Conservation (phyloP, 2,888 invertebrate genomes). For the Agrilus biguttatus region DNA sequence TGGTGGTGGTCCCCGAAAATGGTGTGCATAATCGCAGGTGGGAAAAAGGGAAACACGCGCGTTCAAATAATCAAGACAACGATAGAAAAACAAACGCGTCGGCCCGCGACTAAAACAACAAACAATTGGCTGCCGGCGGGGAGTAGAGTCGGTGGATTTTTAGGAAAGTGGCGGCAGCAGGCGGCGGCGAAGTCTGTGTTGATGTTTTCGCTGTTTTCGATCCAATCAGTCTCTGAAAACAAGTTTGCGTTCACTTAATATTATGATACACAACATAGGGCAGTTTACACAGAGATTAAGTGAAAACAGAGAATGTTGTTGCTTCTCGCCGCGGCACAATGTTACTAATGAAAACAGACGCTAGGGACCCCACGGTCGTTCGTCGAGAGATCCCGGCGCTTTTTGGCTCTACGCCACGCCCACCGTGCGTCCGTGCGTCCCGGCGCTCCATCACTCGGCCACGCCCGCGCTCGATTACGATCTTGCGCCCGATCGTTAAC, state of each 20-base stretch:
- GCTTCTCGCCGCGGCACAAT: slow-evolving; percentile 35
- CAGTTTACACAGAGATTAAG: slow-evolving; percentile 62
- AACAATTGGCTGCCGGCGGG: slow-evolving; percentile 17
- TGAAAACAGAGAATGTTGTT: slow-evolving; percentile 40
- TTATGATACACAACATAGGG: slow-evolving; percentile 72
- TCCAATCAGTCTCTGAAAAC: slow-evolving; percentile 39
- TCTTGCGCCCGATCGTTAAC: slow-evolving; percentile 7
- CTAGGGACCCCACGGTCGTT: slow-evolving; percentile 23
- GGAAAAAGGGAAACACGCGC: slow-evolving; percentile 6
- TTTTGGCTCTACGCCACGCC: slow-evolving; percentile 9
- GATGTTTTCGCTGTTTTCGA: slow-evolving; percentile 33
- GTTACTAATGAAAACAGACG: slow-evolving; percentile 37
- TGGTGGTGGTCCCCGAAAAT: slow-evolving; percentile 72
- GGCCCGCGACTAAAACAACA: slow-evolving; percentile 18
- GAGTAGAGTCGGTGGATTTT: slow-evolving; percentile 11
- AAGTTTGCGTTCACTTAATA: slow-evolving; percentile 48
- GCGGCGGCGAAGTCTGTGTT: slow-evolving; percentile 72
- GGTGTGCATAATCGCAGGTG: slow-evolving; percentile 57
- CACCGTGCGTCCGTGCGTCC: neutral
- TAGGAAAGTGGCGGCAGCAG: slow-evolving; percentile 19
- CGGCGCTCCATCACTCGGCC: no score
- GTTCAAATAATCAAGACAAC: neutral
- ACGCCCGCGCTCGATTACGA: no score
- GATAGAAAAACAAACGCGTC: slow-evolving; percentile 16
- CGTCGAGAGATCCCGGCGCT: slow-evolving; percentile 12